Evolutionary conservation across 92 coral and sea anemone genomes (phyloP).

Genomic region (Palythoa caribaeorum): DNA sequence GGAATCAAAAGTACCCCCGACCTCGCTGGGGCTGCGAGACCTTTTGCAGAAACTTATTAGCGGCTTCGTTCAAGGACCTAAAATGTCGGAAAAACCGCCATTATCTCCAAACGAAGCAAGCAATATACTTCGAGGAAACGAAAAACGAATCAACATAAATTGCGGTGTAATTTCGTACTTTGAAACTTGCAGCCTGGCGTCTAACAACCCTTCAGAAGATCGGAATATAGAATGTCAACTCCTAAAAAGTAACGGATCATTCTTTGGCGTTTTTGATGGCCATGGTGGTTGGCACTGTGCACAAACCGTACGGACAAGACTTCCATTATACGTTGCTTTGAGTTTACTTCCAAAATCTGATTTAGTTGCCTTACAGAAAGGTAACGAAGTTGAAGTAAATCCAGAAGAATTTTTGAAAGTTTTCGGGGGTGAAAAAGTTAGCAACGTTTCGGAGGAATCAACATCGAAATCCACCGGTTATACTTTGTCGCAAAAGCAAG

Average conservation of each 20-base stretch:
- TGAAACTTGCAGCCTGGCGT: conserved; percentile 90
- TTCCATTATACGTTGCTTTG: conserved; percentile 91
- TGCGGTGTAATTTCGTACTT: conserved; percentile 84
- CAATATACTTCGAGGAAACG: conserved; percentile 77
- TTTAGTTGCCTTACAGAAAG: conserved; percentile 44
- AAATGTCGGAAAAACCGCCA: conserved; percentile 83
- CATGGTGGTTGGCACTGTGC: conserved; percentile 99
- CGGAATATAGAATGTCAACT: conserved; percentile 82
- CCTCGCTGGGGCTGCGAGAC: conserved; percentile 79
- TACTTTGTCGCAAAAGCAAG: conserved; percentile 84
- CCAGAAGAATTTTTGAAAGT: conserved; percentile 63
- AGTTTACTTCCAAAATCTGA: conserved; percentile 74
- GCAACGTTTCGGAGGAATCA: conserved; percentile 30
- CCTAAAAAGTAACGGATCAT: conserved; percentile 72
- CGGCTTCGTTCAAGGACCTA: conserved; percentile 78
- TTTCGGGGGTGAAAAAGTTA: conserved; percentile 26
- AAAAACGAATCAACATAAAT: conserved; percentile 82
- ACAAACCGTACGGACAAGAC: conserved; percentile 83
- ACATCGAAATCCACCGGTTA: conserved; percentile 60
- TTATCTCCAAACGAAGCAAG: conserved; percentile 86
- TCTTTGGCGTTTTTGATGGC: conserved; percentile 96
- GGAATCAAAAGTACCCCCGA: conserved; percentile 45
- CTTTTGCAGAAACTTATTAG: conserved; percentile 88
- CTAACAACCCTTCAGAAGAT: conserved; percentile 94
- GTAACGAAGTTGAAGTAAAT: conserved; percentile 36